Base-by-base conservation (phyloP, 1,140 invertebrate species). In the Listronotus oregonensis region DNA sequence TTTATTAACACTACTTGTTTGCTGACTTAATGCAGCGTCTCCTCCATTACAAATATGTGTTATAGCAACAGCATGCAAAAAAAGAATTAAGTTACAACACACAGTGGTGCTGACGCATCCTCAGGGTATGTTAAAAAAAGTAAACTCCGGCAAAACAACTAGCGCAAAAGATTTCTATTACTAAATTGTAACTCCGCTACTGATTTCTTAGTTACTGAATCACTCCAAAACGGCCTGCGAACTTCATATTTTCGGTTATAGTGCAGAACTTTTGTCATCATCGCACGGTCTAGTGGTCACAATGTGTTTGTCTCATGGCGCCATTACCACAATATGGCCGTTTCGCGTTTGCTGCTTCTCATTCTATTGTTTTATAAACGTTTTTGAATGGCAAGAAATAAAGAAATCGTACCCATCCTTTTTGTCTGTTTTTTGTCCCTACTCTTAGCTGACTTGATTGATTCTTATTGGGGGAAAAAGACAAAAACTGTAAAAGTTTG, bases 261-360 rank as follows among this genome's bases (percentile, higher is more conserved):
- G n/a, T 63, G 40, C 42, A 14, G 6, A 63, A 63, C 39, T 63
- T 63, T 63, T 14, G 42, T 37, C 47, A 63, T 63, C 50, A 63
- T 55, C 39, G 50, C 51, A 63, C 61, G 61, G 61, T 63, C 61
- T 63, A 55, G 18, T 63, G 52, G 43, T 47, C 61, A 63, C 61
- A 63, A 63, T 63, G 61, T 63, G 61, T 46, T 63, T 55, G 61
- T 63, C 51, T 63, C 50, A 54, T 63, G 61, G 61, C 61, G 61
- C 61, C 61, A 56, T 63, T 55, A 63, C 44, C 51, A 14, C 61
- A 63, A 63, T 55, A 56, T 49, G 61, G 50, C 61, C 61, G 52
- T 54, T 54, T 37, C 51, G 32, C 32, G 14, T 63, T 56, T 44
- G 50, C 39, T 10, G 44, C 52, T 54, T 47, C 49, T 21, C 61